Conservation (phyloP, 2,888 invertebrate species). For the Cremastobaeus sp. region DNA sequence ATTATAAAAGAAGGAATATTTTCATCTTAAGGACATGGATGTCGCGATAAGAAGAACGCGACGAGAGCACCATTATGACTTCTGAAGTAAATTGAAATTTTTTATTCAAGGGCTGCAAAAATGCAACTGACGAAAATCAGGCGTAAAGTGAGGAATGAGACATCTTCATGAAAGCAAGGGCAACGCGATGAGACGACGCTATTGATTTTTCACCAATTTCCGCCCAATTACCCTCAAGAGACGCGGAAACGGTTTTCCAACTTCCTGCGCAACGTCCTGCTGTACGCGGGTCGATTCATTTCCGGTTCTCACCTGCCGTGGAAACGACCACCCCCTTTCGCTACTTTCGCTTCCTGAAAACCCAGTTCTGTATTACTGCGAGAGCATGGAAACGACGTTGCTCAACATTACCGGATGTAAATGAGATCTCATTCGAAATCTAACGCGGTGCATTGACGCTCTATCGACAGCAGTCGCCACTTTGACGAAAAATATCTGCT, state of each 20-base stretch:
- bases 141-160: slow-evolving; percentile 34
- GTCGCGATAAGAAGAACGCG: slow-evolving; percentile 18
- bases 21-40: slow-evolving; percentile 23
- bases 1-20: slow-evolving; percentile 9
- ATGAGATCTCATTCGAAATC: slow-evolving; percentile 68
- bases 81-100: slow-evolving; percentile 46
- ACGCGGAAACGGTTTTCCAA: slow-evolving; percentile 65
- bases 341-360: slow-evolving; percentile 60
- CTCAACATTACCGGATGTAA: slow-evolving; percentile 66
- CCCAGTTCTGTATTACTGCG: slow-evolving; percentile 34
- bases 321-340: slow-evolving; percentile 64
- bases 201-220: slow-evolving; percentile 71
- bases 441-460: slow-evolving; percentile 34
- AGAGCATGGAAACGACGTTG: slow-evolving; percentile 34
- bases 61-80: slow-evolving; percentile 16
- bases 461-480: slow-evolving; percentile 22
- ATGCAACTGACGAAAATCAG: slow-evolving; percentile 37
- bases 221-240: slow-evolving; percentile 69
- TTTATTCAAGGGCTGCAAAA: slow-evolving; percentile 13
- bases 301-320: slow-evolving; percentile 69
- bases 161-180: slow-evolving; percentile 47
- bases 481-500: slow-evolving; percentile 26
- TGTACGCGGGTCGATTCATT: slow-evolving; percentile 67
- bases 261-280: slow-evolving; percentile 65
- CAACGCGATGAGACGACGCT: slow-evolving; percentile 38